phyloP scores from a whole-genome alignment of 2,888 invertebrate species.

The Drosophila nigricruria region DNA sequence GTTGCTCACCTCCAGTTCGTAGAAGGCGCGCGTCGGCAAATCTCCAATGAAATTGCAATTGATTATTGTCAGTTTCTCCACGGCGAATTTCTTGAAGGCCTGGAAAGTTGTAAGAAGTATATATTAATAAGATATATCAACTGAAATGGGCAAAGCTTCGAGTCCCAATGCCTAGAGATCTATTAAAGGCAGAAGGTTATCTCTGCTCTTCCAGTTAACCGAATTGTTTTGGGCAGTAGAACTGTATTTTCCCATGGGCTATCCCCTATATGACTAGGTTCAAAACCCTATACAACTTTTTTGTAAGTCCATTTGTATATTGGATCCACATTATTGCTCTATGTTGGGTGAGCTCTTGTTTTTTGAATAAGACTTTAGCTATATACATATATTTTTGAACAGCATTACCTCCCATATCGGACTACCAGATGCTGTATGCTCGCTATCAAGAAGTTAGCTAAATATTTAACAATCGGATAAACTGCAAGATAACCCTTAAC shows the following conservation, averaged over 20 bases:
- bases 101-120: conserved; percentile 74
- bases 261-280: not conserved
- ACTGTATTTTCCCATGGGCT: no score
- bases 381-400: not conserved
- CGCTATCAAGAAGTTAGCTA: not conserved
- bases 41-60: conserved; percentile 87
- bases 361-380: not conserved
- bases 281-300: not conserved
- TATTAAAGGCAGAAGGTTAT: no score
- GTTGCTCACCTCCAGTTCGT: conserved; percentile 90
- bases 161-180: not conserved
- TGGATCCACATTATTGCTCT: no score
- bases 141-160: not conserved
- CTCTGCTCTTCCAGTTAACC: no score
- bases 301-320: no score
- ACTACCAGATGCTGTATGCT: not conserved
- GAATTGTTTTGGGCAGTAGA: no score
- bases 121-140: not conserved
- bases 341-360: no score
- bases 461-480: not conserved
- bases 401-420: not conserved
- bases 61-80: conserved; percentile 88
- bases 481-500: not conserved
- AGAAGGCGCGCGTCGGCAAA: conserved; percentile 90
- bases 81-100: conserved; percentile 92